Evolutionary conservation across 2,797 vertebrate species (phyloP).

Genomic region (Callimico goeldii): DNA sequence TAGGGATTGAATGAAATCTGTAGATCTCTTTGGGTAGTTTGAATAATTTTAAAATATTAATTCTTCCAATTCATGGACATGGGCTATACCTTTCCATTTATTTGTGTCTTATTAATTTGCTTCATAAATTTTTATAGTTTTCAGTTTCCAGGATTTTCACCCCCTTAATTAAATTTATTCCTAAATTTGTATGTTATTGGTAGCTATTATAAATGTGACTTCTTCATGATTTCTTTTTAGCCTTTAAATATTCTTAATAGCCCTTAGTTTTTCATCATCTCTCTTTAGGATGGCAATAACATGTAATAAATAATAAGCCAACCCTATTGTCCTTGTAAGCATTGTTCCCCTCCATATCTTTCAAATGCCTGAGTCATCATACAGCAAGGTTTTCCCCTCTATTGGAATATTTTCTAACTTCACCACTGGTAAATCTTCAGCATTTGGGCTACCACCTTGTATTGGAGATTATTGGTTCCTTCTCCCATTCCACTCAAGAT

Average conservation of each 20-base stretch:
- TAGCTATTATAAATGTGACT: neutral
- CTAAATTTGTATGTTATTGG: neutral
- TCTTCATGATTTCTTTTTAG: neutral
- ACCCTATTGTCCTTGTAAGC: neutral
- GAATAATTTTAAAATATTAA: neutral
- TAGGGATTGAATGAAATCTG: neutral
- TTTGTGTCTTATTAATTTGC: neutral
- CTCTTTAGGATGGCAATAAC: neutral
- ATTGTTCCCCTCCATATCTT: neutral
- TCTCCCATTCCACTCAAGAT: neutral
- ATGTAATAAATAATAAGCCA: neutral
- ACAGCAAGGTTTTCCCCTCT: neutral
- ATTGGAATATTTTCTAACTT: neutral
- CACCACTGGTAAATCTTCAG: neutral
- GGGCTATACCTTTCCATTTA: neutral
- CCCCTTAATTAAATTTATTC: neutral
- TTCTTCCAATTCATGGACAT: neutral
- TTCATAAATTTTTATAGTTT: neutral
- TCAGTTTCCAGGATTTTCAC: neutral
- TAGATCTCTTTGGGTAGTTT: neutral
- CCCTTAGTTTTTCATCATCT: neutral
- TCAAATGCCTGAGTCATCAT: neutral
- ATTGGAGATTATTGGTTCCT: neutral
- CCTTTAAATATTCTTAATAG: neutral
- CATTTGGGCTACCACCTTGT: neutral